A percentile compares a stretch with the other conserved stretches of the same genome.
These are phyloP conservation scores for Lycopodina hypogea DNA, from an alignment of 37 sponge, comb jelly and placozoan genomes.

Conservation along the genomic window DNA sequence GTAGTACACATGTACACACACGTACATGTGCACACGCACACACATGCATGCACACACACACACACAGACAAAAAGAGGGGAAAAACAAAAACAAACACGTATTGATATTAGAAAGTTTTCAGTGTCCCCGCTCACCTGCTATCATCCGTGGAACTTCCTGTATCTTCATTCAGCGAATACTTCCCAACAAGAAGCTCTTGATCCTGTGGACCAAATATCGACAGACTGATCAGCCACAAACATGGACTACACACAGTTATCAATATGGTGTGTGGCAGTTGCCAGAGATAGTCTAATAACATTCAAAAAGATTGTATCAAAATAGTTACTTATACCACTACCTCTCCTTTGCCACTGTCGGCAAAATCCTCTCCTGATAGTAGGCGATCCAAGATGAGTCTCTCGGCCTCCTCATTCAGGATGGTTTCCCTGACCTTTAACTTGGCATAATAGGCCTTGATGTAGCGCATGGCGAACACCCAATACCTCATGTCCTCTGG, in stretches of 20 bases:
- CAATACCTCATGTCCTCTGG: slow-evolving; percentile 57
- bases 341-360: slow-evolving; percentile 53
- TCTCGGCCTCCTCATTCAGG: slow-evolving; percentile 67
- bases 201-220: not conserved
- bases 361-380: no score
- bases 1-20: no score
- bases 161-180: not conserved
- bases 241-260: no score
- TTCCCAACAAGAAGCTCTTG: not conserved
- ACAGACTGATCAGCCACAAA: not conserved
- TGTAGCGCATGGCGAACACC: slow-evolving; percentile 64
- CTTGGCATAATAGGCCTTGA: slow-evolving; percentile 75
- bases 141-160: not conserved
- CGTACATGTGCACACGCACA: no score
- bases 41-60: no score
- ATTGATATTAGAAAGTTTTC: not conserved
- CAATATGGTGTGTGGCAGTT: no score
- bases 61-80: no score
- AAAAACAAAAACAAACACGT: no score
- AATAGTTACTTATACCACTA: not conserved
- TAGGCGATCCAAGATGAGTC: slow-evolving; percentile 46
- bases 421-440: slow-evolving; percentile 63
- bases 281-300: no score
- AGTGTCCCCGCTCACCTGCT: not conserved
- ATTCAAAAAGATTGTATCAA: not conserved